A percentile compares a stretch with the other conserved stretches of the same genome.
Evolutionary conservation across 2,797 vertebrate genomes (phyloP).

Genomic region (Mycteria americana): DNA sequence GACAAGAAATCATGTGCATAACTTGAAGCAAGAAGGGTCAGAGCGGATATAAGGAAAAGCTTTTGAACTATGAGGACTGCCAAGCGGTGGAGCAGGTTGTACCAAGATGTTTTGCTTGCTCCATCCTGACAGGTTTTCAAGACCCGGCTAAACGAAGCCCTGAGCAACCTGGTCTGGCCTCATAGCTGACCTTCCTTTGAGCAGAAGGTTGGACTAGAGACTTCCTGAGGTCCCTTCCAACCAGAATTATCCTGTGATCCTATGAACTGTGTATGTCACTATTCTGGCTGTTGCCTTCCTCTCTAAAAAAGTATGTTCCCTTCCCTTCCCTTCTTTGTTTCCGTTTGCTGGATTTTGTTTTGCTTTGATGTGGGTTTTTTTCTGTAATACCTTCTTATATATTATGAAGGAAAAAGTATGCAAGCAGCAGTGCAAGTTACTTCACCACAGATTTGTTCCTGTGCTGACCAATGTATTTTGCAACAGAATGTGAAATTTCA

Average conservation of each 20-base stretch:
- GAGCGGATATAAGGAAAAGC: background rate
- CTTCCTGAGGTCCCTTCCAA: background rate
- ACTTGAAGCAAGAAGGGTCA: background rate
- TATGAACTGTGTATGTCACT: background rate
- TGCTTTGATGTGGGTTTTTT: background rate
- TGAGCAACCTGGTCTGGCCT: background rate
- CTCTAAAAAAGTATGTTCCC: background rate
- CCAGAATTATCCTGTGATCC: background rate
- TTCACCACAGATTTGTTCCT: background rate
- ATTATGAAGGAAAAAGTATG: background rate
- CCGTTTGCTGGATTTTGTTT: background rate
- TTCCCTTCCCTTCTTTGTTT: background rate
- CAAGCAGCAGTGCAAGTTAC: background rate
- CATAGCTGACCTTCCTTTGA: background rate
- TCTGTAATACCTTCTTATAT: background rate
- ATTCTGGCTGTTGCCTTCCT: background rate
- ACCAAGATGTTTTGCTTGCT: background rate
- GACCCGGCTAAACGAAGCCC: background rate
- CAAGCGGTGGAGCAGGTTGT: background rate
- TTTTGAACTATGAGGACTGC: background rate
- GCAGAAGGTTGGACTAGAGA: background rate
- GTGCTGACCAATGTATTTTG: background rate
- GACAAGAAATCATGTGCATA: background rate
- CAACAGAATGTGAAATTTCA: constrained; percentile 6
- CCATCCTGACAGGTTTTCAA: background rate